Evolutionary conservation across 2,797 vertebrate species (phyloP), one percentile per base, ranked within the genome.

Genomic region (Rhinatrema bivittatum): DNA sequence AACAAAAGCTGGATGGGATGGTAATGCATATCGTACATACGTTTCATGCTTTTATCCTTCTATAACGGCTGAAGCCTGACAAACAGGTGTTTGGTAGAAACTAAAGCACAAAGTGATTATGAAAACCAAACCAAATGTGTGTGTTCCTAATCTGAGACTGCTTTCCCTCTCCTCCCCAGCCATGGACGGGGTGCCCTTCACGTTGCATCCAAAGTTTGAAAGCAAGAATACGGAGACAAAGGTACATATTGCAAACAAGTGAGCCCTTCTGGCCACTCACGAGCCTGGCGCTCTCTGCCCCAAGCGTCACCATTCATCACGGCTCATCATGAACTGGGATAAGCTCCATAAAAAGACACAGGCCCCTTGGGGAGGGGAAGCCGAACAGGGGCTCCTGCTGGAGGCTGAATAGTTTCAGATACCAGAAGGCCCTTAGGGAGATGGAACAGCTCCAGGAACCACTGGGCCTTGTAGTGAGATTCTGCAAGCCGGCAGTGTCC

Each of bases 141-240:
- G n/a, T n/a, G n/a, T n/a, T n/a, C n/a, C n/a, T n/a, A n/a, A n/a
- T n/a, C n/a, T n/a, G n/a, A n/a, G 9, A n/a, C 1, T 9, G n/a
- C 10, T 13, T n/a, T n/a, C 9, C 50, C 26, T 40, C 29, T 23
- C 12, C 29, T 23, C 12, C 27, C 13, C 60, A 85, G 82, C 79
- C 7, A 78, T 84, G 70, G 82, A 82, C 0, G 79, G 74, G 0
- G 61, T 85, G 13, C 81, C 82, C 7, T 85, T 85, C 42, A 29
- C 63, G 0, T 56, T 85, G 13, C 82, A 85, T 23, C 82, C 82
- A 11, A 60, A 58, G n/a, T 77, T 76, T 0, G 66, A 78, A 15
- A 56, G 53, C 53, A 63, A 23, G 28, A 38, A 15, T 38, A n/a
- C 20, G 3, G 22, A 65, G 17, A 46, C 32, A 1, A 29, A 23